Base-by-base conservation (phyloP, 2,113 vertebrate species). In the Pterocles gutturalis region DNA sequence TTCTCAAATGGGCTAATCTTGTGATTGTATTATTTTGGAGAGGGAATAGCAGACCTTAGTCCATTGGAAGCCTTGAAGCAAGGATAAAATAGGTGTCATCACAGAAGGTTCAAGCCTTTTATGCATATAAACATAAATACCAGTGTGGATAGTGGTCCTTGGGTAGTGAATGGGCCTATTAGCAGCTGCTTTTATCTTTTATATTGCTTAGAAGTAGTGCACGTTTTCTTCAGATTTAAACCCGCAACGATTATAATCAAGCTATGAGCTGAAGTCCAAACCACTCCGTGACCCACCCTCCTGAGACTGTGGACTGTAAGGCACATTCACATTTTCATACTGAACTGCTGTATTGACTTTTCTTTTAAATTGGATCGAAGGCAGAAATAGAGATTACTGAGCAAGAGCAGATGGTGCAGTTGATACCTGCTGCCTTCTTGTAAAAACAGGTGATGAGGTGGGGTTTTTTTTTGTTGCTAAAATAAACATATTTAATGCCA, bases 371-470 rank as follows among this genome's bases (percentile, higher is more conserved):
- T 53, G 33, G 7, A 34, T 48, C n/a, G 17, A 91, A 88, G 46
- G 26, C 43, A 90, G 72, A 80, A 83, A 48, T 60, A 14, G 20
- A 86, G 31, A 34, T 60, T 80, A 16, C 26, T 92, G 34, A 80
- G 29, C 46, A 80, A n/a, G 29, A 58, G 19, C 45, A 80, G 49
- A 17, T 77, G 49, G 3, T 80, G 46, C 34, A 82, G 48, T 54
- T 69, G 28, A 11, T 82, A 67, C 33, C 41, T 87, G 13, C n/a
- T 67, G 11, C 20, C 5, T 73, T 92, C 91, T 89, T 96, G 78
- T 70, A 83, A 73, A 83, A 95, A 85, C 25, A 78, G 77, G 78
- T 87, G 93, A 83, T 94, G 36, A 67, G 54, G 46, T 85, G 81
- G 73, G 43, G 49, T 29, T 61, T 70, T 57, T 57, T 62, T 81